phyloP scores from a whole-genome alignment of 2,797 vertebrate genomes.

The Enteromius mattozi region DNA sequence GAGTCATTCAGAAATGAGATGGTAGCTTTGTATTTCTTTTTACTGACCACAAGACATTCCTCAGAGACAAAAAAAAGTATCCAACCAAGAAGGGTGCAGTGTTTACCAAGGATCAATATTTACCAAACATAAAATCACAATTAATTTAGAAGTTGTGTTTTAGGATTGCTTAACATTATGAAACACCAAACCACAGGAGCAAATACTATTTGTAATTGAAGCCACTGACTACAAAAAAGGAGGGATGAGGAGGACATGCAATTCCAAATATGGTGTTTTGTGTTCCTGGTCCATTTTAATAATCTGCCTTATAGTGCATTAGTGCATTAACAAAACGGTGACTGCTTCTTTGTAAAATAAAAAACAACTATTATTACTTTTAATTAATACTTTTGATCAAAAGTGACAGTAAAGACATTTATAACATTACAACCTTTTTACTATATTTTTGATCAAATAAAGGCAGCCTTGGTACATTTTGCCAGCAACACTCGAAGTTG shows the following conservation, averaged over 20 bases:
- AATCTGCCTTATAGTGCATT: background rate
- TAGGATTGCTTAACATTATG: conserved; percentile 8
- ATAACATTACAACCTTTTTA: background rate
- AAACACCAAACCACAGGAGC: conserved; percentile 2
- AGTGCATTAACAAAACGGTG: background rate
- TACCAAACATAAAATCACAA: background rate
- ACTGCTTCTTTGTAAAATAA: background rate
- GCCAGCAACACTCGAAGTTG: background rate
- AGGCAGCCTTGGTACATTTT: background rate
- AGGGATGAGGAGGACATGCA: background rate
- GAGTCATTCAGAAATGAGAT: conserved; percentile 33
- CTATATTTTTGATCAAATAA: background rate
- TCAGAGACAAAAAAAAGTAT: background rate
- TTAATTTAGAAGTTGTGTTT: background rate
- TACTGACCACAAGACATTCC: conserved; percentile 27
- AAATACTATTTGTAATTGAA: background rate
- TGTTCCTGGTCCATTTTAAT: background rate
- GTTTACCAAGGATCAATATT: conserved; percentile 2
- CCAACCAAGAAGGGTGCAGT: background rate
- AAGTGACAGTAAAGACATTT: background rate
- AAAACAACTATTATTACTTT: background rate
- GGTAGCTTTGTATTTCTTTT: background rate
- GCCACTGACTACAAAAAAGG: background rate
- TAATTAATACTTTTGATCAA: background rate
- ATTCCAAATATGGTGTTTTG: background rate